Conservation (phyloP, 2,113 vertebrate species). For the Nannobrachium achirus region DNA sequence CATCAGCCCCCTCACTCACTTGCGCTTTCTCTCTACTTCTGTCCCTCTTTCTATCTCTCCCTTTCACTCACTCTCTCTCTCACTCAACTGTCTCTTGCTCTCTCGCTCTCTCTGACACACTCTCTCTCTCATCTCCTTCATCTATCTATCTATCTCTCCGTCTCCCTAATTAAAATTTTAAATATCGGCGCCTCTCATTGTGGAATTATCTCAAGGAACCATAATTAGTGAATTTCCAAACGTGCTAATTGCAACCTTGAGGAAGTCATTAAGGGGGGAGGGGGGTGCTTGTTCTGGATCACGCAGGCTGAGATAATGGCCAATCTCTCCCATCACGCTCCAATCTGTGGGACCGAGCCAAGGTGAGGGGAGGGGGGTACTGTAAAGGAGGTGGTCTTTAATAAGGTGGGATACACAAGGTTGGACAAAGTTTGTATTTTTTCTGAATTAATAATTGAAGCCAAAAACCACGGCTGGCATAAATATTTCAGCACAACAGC, state of each 20-base stretch:
- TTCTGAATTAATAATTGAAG: too few relatives aligned
- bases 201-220: constrained; percentile 59
- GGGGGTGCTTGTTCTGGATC: constrained; percentile 27
- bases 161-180: constrained; percentile 62
- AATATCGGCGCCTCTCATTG: constrained; percentile 58
- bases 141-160: constrained; percentile 46
- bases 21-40: too few relatives aligned
- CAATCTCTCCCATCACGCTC: constrained; percentile 37
- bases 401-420: too few relatives aligned
- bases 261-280: constrained; percentile 60
- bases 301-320: constrained; percentile 45
- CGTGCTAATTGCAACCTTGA: constrained; percentile 67
- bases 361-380: too few relatives aligned
- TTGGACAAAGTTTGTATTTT: too few relatives aligned
- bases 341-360: neutral
- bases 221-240: constrained; percentile 64
- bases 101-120: constrained; percentile 13
- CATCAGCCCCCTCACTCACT: too few relatives aligned
- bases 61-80: too few relatives aligned
- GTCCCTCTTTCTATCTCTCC: too few relatives aligned
- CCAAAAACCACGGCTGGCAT: too few relatives aligned
- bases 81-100: neutral
- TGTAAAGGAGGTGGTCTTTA: neutral
- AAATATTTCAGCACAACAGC: too few relatives aligned
- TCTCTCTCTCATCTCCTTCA: neutral